Percentiles rank a stretch among this genome's conserved stretches.
Conservation (phyloP, 2,113 vertebrate genomes). For the Delphinapterus leucas region DNA sequence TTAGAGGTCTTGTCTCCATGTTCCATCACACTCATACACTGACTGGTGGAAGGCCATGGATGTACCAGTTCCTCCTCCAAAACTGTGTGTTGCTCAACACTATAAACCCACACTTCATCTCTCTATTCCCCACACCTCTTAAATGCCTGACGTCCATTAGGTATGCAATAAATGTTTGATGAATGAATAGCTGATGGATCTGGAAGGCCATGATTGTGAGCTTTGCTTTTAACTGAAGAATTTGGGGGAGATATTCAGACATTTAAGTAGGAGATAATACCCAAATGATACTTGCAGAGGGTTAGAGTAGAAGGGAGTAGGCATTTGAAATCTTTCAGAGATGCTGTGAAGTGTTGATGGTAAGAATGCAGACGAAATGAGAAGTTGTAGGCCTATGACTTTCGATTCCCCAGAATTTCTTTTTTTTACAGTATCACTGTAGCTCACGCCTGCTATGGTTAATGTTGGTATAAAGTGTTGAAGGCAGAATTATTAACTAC, state of each 20-base stretch:
- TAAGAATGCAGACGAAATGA: not conserved
- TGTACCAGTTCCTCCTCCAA: not conserved
- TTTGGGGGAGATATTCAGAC: not conserved
- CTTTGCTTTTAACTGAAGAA: constrained; percentile 36
- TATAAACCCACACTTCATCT: not conserved
- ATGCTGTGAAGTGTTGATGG: not conserved
- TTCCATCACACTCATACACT: not conserved
- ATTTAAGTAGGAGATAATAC: not conserved
- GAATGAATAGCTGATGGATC: not conserved
- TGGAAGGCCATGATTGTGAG: not conserved
- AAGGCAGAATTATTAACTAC: not conserved
- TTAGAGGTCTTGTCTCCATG: not conserved
- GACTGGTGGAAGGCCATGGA: not conserved
- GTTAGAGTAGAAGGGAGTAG: not conserved
- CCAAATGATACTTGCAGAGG: not conserved
- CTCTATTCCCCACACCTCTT: not conserved
- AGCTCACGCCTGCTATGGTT: not conserved
- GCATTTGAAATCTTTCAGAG: constrained; percentile 7
- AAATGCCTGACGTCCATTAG: not conserved
- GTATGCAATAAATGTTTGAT: not conserved
- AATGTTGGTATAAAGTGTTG: not conserved
- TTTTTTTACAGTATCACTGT: not conserved
- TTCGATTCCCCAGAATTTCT: not conserved
- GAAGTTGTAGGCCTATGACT: not conserved
- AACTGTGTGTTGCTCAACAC: not conserved